Conservation (phyloP, 2,888 invertebrate genomes). For the Calliopum simillimum region DNA sequence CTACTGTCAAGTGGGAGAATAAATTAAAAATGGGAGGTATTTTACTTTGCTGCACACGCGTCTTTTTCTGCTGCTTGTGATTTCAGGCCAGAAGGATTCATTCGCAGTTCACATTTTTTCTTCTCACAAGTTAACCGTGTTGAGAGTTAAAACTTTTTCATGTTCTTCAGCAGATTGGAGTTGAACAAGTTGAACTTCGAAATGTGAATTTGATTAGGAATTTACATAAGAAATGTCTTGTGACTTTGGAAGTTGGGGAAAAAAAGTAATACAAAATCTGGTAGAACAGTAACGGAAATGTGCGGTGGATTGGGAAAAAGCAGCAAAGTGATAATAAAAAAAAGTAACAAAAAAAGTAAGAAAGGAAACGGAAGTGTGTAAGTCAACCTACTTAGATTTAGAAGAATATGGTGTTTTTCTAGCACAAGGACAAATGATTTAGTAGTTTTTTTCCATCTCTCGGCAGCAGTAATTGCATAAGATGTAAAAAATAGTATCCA, state of each 20-base stretch:
- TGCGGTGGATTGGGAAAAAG: background rate
- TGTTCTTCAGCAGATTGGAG: constrained; percentile 52
- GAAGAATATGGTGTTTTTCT: constrained; percentile 51
- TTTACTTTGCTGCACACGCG: constrained; percentile 48
- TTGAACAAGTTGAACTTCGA: constrained; percentile 65
- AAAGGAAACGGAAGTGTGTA: constrained; percentile 62
- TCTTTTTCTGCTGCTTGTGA: constrained; percentile 22
- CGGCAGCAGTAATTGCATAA: too few relatives aligned
- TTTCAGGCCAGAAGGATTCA: background rate
- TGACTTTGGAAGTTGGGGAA: too few relatives aligned
- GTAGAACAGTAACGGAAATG: background rate
- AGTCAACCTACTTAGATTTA: constrained; percentile 61
- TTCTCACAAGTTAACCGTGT: background rate
- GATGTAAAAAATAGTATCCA: too few relatives aligned
- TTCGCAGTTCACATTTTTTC: background rate
- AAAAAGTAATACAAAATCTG: too few relatives aligned
- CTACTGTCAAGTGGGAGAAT: constrained; percentile 57
- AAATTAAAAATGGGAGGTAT: constrained; percentile 66
- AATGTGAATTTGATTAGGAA: constrained; percentile 68
- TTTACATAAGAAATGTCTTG: constrained; percentile 63
- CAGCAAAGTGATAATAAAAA: background rate
- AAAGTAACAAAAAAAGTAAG: background rate
- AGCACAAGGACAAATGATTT: constrained; percentile 58
- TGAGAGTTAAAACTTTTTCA: constrained; percentile 16
- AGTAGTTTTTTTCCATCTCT: too few relatives aligned